Conservation (phyloP, 1,140 invertebrate genomes). For the Cyclina sinensis region DNA sequence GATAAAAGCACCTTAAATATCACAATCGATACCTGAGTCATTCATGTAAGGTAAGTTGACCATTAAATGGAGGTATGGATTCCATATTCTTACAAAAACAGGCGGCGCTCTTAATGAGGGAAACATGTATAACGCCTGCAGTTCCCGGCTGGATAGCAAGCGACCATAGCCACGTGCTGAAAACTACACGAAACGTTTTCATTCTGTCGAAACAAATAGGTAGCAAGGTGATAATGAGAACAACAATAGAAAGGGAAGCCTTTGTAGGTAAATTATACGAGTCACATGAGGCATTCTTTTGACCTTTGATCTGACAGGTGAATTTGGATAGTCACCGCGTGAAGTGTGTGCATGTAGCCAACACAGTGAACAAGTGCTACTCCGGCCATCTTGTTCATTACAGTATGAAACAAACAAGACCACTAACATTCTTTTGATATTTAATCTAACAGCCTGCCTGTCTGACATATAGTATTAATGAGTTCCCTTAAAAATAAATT, state of each 20-base stretch:
- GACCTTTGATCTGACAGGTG: background rate
- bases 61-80: background rate
- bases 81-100: background rate
- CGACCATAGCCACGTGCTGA: constrained; percentile 11
- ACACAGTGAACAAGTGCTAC: too few species aligned
- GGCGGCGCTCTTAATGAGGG: background rate
- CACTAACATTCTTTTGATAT: too few species aligned
- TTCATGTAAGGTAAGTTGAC: too few species aligned
- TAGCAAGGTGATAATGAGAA: background rate
- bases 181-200: background rate
- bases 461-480: too few species aligned
- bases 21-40: too few species aligned
- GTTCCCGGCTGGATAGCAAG: background rate
- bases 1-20: too few species aligned
- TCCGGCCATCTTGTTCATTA: too few species aligned
- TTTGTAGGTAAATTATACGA: background rate
- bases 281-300: background rate
- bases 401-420: too few species aligned
- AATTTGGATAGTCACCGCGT: too few species aligned
- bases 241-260: background rate
- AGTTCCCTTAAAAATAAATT: too few species aligned
- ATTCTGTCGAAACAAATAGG: background rate
- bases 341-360: too few species aligned
- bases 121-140: background rate
- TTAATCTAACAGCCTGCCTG: too few species aligned